Evolutionary conservation across 2,113 vertebrate species (phyloP), one percentile per base, ranked within the genome.

Genomic region (Bungarus multicinctus): DNA sequence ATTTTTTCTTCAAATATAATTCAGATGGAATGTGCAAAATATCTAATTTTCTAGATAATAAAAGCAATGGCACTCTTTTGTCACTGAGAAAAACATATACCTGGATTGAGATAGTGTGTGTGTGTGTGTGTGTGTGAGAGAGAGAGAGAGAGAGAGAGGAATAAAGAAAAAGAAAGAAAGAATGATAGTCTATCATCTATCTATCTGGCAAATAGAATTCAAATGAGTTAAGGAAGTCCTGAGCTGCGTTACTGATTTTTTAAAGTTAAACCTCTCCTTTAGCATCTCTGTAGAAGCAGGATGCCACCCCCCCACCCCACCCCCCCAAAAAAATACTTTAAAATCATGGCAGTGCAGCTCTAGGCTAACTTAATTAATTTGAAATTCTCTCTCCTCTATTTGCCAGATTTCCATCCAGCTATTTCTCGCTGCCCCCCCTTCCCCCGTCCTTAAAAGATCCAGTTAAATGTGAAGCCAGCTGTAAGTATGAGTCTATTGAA

Each of bases 351-450:
- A 86, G 87, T 53, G 6, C 94, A 91, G 8, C 89, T 95, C 94
- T 39, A 94, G 25, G 93, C 94, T 39, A 91, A 95, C 91, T 96
- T 96, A 93, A 97, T 97, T 96, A 96, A 94, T 97, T 96, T 96
- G 91, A 64, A 90, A 64, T 81, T 2, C 90, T 85, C 90, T 64
- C 91, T 90, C 81, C 85, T 94, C 94, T 90, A 20, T 94, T 87
- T 89, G 91, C 57, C 23, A 52, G 94, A 95, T 96, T 95, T 96
- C 54, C 14, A 45, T 8, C 11, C 74, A 0, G 86, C 93, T 93
- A 18, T 58, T 64, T 3, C 23, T 3, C 0, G n/a, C n/a, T n/a
- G n/a, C n/a, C n/a, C n/a, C n/a, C n/a, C n/a, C n/a, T n/a, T n/a
- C n/a, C n/a, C n/a, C n/a, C n/a, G n/a, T n/a, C 88, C 18, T 22